Percentiles rank a stretch among this genome's conserved stretches.
Conservation (phyloP, 2,888 invertebrate genomes). For the Mongoloraphidia duomilia region DNA sequence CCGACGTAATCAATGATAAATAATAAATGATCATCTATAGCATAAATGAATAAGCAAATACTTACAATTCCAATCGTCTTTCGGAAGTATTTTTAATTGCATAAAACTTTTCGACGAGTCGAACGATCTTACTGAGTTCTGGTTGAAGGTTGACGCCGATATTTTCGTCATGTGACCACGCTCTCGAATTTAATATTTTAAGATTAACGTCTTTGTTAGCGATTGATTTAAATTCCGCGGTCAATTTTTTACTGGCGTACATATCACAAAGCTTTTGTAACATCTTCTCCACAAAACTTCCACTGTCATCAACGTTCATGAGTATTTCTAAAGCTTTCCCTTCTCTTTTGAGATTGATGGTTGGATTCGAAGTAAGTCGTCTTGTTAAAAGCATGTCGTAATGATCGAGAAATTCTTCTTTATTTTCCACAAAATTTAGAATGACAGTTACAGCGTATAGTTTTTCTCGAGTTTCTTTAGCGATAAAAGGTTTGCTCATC, state of each 20-base stretch:
- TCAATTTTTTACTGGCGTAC: constrained; percentile 92
- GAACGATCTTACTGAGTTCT: constrained; percentile 97
- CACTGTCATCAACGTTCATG: constrained; percentile 97
- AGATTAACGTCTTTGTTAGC: constrained; percentile 80
- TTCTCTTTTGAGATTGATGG: constrained; percentile 97
- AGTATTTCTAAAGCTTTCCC: constrained; percentile 99
- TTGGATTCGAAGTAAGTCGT: constrained; percentile 89
- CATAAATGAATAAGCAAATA: background rate
- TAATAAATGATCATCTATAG: too few species aligned
- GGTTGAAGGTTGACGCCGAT: constrained; percentile 94
- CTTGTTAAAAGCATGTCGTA: constrained; percentile 96
- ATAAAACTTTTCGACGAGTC: constrained; percentile 97
- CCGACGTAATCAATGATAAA: too few species aligned
- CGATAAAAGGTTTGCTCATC: constrained; percentile 86
- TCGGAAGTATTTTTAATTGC: constrained; percentile 95
- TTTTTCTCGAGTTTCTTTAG: constrained; percentile 91
- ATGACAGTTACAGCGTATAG: constrained; percentile 89
- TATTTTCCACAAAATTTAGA: constrained; percentile 96
- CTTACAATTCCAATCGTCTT: constrained; percentile 86
- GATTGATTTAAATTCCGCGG: constrained; percentile 78
- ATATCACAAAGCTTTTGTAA: constrained; percentile 98
- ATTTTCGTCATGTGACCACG: constrained; percentile 92
- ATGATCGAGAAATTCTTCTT: constrained; percentile 99
- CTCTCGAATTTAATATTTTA: constrained; percentile 96
- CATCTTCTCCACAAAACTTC: constrained; percentile 96